Percentiles rank a stretch among this genome's conserved stretches.
Conservation (phyloP, 2,888 invertebrate species). For the Abrostola tripartita region DNA sequence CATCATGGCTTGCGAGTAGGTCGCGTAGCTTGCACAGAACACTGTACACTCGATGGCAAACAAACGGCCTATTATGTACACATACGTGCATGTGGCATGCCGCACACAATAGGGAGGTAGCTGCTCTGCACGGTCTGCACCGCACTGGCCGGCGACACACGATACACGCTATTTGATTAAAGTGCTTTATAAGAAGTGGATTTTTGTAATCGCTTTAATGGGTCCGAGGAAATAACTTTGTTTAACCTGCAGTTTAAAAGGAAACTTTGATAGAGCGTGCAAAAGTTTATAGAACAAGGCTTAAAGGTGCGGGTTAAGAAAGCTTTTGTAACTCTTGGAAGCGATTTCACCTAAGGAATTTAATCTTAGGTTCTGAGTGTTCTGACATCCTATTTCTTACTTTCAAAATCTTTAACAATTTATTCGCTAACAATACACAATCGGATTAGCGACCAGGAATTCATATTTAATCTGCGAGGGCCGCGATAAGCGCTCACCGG, state of each 20-base stretch:
- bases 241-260: conserved; percentile 21
- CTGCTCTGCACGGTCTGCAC: conserved; percentile 28
- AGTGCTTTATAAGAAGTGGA: conserved; percentile 41
- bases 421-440: conserved; percentile 23
- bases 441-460: conserved; percentile 28
- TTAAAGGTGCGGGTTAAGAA: conserved; percentile 1
- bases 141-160: conserved; percentile 37
- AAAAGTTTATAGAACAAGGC: conserved; percentile 13
- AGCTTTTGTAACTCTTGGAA: neutral
- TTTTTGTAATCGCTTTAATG: conserved; percentile 46
- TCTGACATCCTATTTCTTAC: conserved; percentile 4
- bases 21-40: conserved; percentile 48
- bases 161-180: conserved; percentile 56
- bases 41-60: conserved; percentile 51
- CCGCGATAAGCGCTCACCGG: conserved; percentile 9
- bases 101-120: conserved; percentile 61
- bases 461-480: conserved; percentile 17
- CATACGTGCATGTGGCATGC: conserved; percentile 51
- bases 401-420: conserved; percentile 6
- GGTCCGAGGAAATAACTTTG: conserved; percentile 23
- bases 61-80: conserved; percentile 57
- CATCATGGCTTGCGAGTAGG: conserved; percentile 59
- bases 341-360: neutral
- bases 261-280: conserved; percentile 20
- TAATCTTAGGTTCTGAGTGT: conserved; percentile 3